Evolutionary conservation across 92 coral and sea anemone genomes (phyloP).

Genomic region (Pocillopora meandrina): DNA sequence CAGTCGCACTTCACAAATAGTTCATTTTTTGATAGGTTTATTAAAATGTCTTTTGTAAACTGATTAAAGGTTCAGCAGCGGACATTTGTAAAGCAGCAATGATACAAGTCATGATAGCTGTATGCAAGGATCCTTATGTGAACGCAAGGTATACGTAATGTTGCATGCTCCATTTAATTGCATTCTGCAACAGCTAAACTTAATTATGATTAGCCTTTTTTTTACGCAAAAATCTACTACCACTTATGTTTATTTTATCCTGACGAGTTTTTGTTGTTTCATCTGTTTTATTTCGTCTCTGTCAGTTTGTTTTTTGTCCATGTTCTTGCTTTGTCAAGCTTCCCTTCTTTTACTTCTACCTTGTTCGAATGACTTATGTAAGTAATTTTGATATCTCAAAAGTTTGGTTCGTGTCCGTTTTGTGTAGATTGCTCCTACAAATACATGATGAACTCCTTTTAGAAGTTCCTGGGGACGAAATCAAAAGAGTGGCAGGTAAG

Average conservation of each 20-base stretch:
- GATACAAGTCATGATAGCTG: slow-evolving; percentile 73
- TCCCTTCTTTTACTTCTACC: no score
- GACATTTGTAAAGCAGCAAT: slow-evolving; percentile 89
- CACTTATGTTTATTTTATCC: no score
- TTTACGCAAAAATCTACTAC: no score
- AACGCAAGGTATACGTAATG: slow-evolving; percentile 68
- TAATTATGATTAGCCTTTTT: no score
- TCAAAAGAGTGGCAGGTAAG: slow-evolving; percentile 71
- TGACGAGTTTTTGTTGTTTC: no score
- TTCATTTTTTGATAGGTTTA: neutral
- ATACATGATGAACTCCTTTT: slow-evolving; percentile 94
- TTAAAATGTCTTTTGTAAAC: neutral
- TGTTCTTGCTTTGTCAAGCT: no score
- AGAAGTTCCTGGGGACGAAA: slow-evolving; percentile 75
- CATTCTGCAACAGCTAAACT: no score
- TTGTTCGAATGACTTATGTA: neutral
- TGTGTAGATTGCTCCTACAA: slow-evolving; percentile 79
- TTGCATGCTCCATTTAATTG: no score
- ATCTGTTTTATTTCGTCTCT: no score
- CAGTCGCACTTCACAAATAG: neutral
- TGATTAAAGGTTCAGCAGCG: slow-evolving; percentile 85
- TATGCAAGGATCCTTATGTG: slow-evolving; percentile 44
- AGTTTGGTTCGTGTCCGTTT: neutral
- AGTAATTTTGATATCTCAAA: neutral
- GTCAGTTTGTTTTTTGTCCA: no score